Evolutionary conservation across 2,113 vertebrate genomes (phyloP), one percentile per base, ranked within the genome.

Genomic region (Bufo gargarizans): DNA sequence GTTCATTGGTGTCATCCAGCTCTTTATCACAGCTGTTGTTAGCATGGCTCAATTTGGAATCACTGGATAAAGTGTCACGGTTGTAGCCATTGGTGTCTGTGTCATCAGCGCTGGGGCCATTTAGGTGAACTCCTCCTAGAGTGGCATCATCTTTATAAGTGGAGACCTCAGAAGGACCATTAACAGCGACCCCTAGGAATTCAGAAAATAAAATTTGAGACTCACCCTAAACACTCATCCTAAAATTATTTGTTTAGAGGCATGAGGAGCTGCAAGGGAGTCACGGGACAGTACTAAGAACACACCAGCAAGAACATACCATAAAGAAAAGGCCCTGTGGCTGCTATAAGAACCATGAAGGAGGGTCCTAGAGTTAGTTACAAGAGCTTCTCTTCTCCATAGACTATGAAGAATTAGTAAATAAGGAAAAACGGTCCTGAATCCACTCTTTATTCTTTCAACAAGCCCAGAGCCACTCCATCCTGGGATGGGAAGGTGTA

Each of bases 31-130:
- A 93, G 89, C 90, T 92, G 12, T 90, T 2, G 56, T 92, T 91
- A 11, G 92, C 0, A 0, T 93, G 95, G 49, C 95, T 91, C 0
- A 92, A 89, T 91, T 91, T 95, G 79, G 96, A 91, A 8, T 96
- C 95, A 45, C 67, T 59, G 78, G 91, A n/a, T 14, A 94, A 92
- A n/a, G 58, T 92, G 55, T 94, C 89, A 58, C 92, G 89, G 7
- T 96, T 95, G 87, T 95, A 97, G 9, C 97, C 97, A 50, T 98
- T 99, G 13, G 96, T 96, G 63, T 96, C 96, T 87, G 88, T 93
- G 84, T 97, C 97, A 0, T 69, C 91, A 2, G 58, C 91, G 56
- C 94, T 95, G 5, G 97, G 96, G 76, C 97, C 96, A 0, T 97
- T 97, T n/a, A 93, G 59, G 49, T 96, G 96, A 84, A 94, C 11